Conservation (phyloP, 2,888 invertebrate species). For the Dicycla oo region DNA sequence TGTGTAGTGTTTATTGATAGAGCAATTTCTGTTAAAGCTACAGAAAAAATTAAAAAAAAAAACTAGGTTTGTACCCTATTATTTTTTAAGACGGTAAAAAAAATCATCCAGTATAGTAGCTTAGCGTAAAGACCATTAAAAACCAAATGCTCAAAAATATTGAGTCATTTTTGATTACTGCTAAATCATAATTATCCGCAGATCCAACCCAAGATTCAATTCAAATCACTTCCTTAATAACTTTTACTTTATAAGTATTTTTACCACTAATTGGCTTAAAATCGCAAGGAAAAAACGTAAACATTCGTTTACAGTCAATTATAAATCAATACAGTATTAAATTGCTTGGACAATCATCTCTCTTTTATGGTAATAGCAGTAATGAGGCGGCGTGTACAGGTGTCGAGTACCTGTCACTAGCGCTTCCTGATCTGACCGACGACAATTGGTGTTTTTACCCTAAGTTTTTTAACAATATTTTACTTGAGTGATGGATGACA, state of each 20-base stretch:
- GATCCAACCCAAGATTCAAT: slow-evolving; percentile 39
- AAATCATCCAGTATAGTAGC: too few relatives aligned
- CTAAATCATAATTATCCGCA: slow-evolving; percentile 19
- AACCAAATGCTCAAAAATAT: background rate
- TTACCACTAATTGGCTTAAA: slow-evolving; percentile 64
- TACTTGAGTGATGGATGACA: slow-evolving; percentile 40
- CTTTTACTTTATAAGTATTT: slow-evolving; percentile 55
- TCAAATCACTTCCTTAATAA: slow-evolving; percentile 54
- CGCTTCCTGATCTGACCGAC: slow-evolving; percentile 60
- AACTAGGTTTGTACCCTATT: too few relatives aligned
- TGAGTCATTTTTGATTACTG: background rate
- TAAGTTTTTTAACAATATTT: slow-evolving; percentile 22
- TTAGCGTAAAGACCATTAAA: background rate
- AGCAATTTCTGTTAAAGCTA: too few relatives aligned
- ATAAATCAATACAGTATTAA: slow-evolving; percentile 59
- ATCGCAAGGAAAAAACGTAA: slow-evolving; percentile 49
- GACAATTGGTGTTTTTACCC: slow-evolving; percentile 54
- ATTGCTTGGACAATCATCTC: slow-evolving; percentile 62
- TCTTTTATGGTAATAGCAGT: slow-evolving; percentile 65
- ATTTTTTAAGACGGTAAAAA: too few relatives aligned
- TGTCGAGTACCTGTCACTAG: slow-evolving; percentile 55
- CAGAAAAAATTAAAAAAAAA: too few relatives aligned
- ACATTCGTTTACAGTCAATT: slow-evolving; percentile 59
- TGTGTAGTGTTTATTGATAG: too few relatives aligned
- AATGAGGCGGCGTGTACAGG: slow-evolving; percentile 63